Percentiles rank a stretch among this genome's conserved stretches.
phyloP scores from a whole-genome alignment of 2,888 invertebrate species.

The Subacronicta megacephala region DNA sequence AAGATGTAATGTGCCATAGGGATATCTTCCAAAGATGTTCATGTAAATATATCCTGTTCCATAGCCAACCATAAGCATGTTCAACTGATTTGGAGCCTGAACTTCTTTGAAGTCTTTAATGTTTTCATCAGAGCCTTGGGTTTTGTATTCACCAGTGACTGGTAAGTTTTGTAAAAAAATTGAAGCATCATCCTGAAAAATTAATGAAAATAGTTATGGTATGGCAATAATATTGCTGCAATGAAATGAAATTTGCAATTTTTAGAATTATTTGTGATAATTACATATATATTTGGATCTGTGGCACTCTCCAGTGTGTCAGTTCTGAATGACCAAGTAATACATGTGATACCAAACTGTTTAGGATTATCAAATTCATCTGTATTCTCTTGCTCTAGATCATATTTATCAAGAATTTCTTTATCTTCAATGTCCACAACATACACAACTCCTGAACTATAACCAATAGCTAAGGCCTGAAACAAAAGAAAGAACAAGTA shows the following conservation, averaged over 20 bases:
- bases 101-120: slow-evolving; percentile 90
- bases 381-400: slow-evolving; percentile 78
- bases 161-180: slow-evolving; percentile 90
- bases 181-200: slow-evolving; percentile 84
- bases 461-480: slow-evolving; percentile 92
- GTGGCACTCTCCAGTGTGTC: slow-evolving; percentile 82
- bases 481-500: slow-evolving; percentile 58
- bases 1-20: slow-evolving; percentile 92
- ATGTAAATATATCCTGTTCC: slow-evolving; percentile 92
- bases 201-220: too few species aligned
- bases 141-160: slow-evolving; percentile 87
- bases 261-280: too few species aligned
- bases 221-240: too few species aligned
- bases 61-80: slow-evolving; percentile 94
- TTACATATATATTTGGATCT: slow-evolving; percentile 84
- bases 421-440: slow-evolving; percentile 96
- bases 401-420: slow-evolving; percentile 92
- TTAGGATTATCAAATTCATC: slow-evolving; percentile 84
- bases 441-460: slow-evolving; percentile 92
- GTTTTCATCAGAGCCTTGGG: slow-evolving; percentile 87
- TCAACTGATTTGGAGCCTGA: slow-evolving; percentile 91
- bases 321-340: slow-evolving; percentile 92
- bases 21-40: slow-evolving; percentile 95
- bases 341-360: slow-evolving; percentile 91
- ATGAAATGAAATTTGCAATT: too few species aligned